Evolutionary conservation across 35 echinoderm and acorn worm species (phyloP), one percentile per base, ranked within the genome.

Genomic region (Apostichopus japonicus): DNA sequence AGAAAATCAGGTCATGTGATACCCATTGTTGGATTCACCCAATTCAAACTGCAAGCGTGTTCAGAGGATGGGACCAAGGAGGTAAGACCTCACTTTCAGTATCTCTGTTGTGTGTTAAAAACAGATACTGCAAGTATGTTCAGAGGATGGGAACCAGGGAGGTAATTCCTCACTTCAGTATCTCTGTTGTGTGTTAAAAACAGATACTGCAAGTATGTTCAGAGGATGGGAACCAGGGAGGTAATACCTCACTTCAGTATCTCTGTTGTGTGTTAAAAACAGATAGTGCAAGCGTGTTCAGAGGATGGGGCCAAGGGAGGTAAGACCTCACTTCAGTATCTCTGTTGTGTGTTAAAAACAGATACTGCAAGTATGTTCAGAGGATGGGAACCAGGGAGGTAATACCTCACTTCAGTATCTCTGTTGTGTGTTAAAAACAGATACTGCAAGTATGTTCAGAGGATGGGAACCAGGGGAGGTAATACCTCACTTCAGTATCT

Each of bases 331-430:
- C 27, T 33, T 33, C 2, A 33, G 27, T 33, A 33, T 33, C 0
- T 33, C 27, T 33, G 27, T n/a, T n/a, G n/a, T n/a, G n/a, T 33
- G 27, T 33, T 33, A 1, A 1, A 1, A 33, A 33, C 27, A 33
- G 27, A 33, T 33, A 70, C 93, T 99, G 24, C 97, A 99, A 65
- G 97, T 93, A 17, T 99, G 97, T 77, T 95, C 80, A 87, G 97
- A 99, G 27, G 97, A 96, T n/a, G 97, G 97, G 17, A 89, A 89
- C 92, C 11, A n/a, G 96, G 44, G 97, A 99, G 93, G 97, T 99
- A 73, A 92, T 92, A 15, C 13, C 21, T 54, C 10, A n/a, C 65
- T 61, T 52, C 21, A 83, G 5, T 56, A 61, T 61, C 1, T 44
- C 2, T 44, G 33, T 44, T 44, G 33, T 44, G 33, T 44, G 33